Conservation (phyloP, 30 jellyfish, hydroid and myxozoan species). For the Turritopsis rubra region DNA sequence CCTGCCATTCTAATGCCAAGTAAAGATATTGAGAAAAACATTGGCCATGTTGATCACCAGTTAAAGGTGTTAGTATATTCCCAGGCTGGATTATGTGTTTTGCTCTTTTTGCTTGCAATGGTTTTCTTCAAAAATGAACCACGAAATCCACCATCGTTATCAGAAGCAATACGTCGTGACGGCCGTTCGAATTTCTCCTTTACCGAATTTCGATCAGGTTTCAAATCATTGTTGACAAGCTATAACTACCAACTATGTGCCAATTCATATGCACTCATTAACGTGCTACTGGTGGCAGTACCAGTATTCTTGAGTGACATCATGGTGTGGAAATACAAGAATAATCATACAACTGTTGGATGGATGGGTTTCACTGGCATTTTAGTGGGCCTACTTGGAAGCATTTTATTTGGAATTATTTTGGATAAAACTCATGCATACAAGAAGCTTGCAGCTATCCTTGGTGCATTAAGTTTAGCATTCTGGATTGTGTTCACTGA, state of each 20-base stretch:
- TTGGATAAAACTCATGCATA: constrained; percentile 30
- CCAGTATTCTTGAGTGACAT: constrained; percentile 26
- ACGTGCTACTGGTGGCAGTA: constrained; percentile 6
- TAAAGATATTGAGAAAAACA: neutral
- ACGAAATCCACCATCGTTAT: constrained; percentile 18
- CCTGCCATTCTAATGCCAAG: constrained; percentile 26
- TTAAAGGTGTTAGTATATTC: constrained; percentile 11
- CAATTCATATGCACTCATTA: constrained; percentile 25
- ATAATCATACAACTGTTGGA: constrained; percentile 17
- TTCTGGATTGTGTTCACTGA: constrained; percentile 30
- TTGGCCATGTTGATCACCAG: neutral
- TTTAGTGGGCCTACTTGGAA: constrained; percentile 16
- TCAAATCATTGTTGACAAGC: constrained; percentile 2
- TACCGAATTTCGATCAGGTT: constrained; percentile 5
- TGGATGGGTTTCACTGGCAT: constrained; percentile 37
- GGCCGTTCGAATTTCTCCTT: neutral
- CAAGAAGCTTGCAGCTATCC: neutral
- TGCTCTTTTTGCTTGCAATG: neutral
- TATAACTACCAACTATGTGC: constrained; percentile 21
- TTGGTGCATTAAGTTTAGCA: constrained; percentile 2
- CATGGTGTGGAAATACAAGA: constrained; percentile 19
- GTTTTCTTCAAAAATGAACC: constrained; percentile 27
- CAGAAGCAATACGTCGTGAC: constrained; percentile 19
- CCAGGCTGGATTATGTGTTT: constrained; percentile 27
- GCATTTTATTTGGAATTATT: constrained; percentile 26